A percentile compares a stretch with the other conserved stretches of the same genome.
These are phyloP conservation scores for Elaphurus davidianus DNA, from an alignment of 2,113 vertebrate species.

Conservation along the genomic window DNA sequence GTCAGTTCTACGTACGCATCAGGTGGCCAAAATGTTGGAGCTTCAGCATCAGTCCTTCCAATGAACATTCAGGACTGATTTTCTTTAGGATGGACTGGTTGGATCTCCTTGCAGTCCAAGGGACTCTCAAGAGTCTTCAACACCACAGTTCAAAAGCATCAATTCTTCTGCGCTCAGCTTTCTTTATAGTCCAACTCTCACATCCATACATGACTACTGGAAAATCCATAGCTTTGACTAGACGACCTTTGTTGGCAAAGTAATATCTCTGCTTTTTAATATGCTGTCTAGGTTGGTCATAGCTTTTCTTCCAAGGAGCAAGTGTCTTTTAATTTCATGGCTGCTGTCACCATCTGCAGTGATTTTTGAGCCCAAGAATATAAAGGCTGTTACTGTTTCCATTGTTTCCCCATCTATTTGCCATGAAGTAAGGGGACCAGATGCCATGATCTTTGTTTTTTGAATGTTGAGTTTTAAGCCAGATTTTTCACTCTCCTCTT, in stretches of 20 bases:
- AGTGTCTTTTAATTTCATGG: neutral
- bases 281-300: neutral
- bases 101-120: neutral
- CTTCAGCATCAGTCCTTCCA: neutral
- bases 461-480: neutral
- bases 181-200: neutral
- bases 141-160: neutral
- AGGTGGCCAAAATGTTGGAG: neutral
- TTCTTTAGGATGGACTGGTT: neutral
- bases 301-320: neutral
- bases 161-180: accelerated
- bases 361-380: neutral
- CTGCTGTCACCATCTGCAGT: neutral
- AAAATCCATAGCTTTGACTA: neutral
- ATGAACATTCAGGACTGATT: neutral
- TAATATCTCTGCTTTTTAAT: neutral
- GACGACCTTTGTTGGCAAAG: neutral
- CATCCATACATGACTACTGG: neutral
- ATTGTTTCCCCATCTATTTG: neutral
- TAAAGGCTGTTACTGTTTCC: neutral
- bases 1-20: neutral
- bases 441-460: neutral
- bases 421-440: neutral
- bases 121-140: neutral
- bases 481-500: neutral